Evolutionary conservation across 2,797 vertebrate species (phyloP), one percentile per base, ranked within the genome.

Genomic region (Epinephelus malabaricus): DNA sequence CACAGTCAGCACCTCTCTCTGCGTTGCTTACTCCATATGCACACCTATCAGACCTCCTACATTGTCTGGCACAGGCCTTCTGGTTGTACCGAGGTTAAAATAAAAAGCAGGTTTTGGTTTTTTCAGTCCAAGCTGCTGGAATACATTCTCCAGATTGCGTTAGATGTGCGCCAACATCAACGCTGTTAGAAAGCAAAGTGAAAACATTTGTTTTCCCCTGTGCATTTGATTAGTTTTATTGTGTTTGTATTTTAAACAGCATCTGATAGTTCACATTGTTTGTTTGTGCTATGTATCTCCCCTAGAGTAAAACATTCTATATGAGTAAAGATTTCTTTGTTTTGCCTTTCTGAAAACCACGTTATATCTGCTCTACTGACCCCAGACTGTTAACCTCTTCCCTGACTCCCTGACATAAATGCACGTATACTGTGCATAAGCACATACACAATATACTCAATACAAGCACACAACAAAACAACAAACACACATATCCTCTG

Each of bases 281-380:
- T 71, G 19, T 65, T 63, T 68, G 70, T 61, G 34, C 25, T 8
- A 14, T 54, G 19, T 45, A 30, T 65, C 50, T 53, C 21, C 19
- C 30, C 50, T 58, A 1, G 45, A 69, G 60, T 67, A 25, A 70
- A 80, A 80, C 47, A 1, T 27, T 75, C n/a, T 47, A 49, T 58
- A 74, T 54, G 23, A 82, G 70, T 69, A 54, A 70, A 62, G 55
- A 77, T 74, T 47, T 75, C 45, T 56, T 83, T 55, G 63, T 38
- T 46, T 67, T 50, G 43, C 27, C 78, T 87, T 78, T 46, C 69
- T 71, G 51, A 85, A 74, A 66, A 65, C 23, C 51, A 73, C 47
- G 30, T 66, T 59, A 78, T 78, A 84, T 77, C 43, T 82, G 51
- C 65, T 87, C 60, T 50, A 50, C 50, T 72, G 55, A 86, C 66